A percentile compares a stretch with the other conserved stretches of the same genome.
phyloP scores from a whole-genome alignment of 2,888 invertebrate genomes.

The Sipha maydis region DNA sequence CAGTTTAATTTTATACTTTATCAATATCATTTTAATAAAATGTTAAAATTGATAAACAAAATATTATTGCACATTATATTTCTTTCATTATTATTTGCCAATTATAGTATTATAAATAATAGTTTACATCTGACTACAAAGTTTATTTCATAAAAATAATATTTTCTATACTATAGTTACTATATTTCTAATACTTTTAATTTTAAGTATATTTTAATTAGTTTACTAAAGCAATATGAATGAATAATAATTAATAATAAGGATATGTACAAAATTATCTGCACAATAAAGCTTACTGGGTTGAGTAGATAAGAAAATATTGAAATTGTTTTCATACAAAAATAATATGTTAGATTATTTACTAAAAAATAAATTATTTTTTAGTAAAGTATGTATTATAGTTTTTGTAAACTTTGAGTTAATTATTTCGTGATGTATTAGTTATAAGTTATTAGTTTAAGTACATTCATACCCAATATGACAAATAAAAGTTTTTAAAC shows the following conservation, averaged over 20 bases:
- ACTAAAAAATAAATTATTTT: background rate
- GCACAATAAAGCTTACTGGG: background rate
- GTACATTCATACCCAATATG: background rate
- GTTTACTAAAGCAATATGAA: background rate
- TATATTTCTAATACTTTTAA: too few species aligned
- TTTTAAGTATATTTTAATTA: too few species aligned
- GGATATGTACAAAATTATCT: background rate
- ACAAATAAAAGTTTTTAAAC: background rate
- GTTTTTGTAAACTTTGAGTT: background rate
- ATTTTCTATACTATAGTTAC: background rate
- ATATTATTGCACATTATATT: conserved; percentile 37
- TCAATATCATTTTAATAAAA: background rate
- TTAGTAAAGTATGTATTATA: background rate
- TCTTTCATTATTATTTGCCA: background rate
- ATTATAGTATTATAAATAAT: background rate
- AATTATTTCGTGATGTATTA: background rate
- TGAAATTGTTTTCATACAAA: background rate
- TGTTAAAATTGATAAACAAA: background rate
- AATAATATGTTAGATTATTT: background rate
- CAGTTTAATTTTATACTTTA: conserved; percentile 5
- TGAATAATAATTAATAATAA: background rate
- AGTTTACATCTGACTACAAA: background rate
- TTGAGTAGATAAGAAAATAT: background rate
- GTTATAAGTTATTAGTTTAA: background rate
- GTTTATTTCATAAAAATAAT: background rate